Conservation (phyloP, 2,888 invertebrate genomes). For the Stenolophus ochropezus region DNA sequence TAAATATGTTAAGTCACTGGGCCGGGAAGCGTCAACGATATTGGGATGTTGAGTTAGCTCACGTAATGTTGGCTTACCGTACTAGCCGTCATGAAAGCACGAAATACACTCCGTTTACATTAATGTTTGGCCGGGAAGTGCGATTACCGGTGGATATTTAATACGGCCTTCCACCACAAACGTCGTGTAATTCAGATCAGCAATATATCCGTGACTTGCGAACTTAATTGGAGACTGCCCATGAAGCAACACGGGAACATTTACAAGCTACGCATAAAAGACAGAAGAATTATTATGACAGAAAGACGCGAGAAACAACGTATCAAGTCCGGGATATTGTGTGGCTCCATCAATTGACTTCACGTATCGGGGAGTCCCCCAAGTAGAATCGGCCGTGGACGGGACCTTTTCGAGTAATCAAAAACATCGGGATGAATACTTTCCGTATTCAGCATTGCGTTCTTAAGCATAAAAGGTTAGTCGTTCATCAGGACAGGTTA, state of each 20-base stretch:
- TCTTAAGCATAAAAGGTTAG: conserved; percentile 14
- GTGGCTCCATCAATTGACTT: conserved; percentile 9
- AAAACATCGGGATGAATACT: conserved; percentile 9
- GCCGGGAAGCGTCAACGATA: not conserved
- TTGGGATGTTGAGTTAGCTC: not conserved
- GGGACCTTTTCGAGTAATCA: conserved; percentile 7
- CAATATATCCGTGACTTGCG: not conserved
- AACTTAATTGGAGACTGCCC: conserved; percentile 1
- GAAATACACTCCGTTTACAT: conserved; percentile 24
- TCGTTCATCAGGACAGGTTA: not conserved
- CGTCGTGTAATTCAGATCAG: conserved; percentile 14
- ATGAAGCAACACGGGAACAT: not conserved
- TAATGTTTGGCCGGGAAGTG: conserved; percentile 40
- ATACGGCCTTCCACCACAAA: conserved; percentile 7
- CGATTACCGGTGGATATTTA: conserved; percentile 17
- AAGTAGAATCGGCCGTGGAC: conserved; percentile 34
- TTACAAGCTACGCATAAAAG: not conserved
- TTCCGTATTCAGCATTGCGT: conserved; percentile 30
- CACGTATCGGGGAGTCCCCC: not conserved
- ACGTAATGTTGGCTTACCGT: not conserved
- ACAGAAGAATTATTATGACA: conserved; percentile 7
- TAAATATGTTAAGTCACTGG: conserved; percentile 47
- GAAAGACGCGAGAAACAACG: not conserved
- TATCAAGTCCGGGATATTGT: conserved; percentile 2
- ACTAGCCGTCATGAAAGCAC: no score